Conservation (phyloP, 2,113 vertebrate species). For the Pleuronectes platessa region DNA sequence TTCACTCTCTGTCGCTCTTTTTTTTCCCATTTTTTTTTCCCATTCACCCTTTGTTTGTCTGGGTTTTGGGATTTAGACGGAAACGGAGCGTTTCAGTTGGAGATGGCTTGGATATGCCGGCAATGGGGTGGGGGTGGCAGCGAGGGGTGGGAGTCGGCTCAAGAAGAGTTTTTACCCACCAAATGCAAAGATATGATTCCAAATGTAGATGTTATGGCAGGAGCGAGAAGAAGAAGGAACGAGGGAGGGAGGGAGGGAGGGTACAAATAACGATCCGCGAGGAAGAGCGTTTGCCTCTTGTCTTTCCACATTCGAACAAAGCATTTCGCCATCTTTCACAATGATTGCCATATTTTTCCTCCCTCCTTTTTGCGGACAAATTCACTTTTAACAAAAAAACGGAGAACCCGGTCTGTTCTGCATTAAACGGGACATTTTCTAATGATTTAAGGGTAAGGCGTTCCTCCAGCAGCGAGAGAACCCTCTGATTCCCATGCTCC, state of each 20-base stretch:
- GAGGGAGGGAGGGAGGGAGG: not conserved
- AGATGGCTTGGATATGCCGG: constrained; percentile 65
- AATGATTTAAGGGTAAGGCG: constrained; percentile 87
- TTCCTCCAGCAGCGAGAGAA: constrained; percentile 8
- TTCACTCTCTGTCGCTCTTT: constrained; percentile 20
- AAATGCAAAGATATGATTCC: constrained; percentile 26
- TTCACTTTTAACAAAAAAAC: not conserved
- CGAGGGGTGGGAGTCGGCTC: constrained; percentile 2
- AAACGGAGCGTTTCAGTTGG: constrained; percentile 60
- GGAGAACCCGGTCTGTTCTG: constrained; percentile 3
- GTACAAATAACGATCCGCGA: not conserved
- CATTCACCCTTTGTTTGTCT: constrained; percentile 67
- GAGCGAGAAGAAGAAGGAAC: not conserved
- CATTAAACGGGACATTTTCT: constrained; percentile 72
- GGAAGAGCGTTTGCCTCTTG: not conserved
- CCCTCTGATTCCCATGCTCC: constrained; percentile 20
- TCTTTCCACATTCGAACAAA: not conserved
- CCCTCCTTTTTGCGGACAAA: not conserved
- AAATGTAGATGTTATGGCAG: constrained; percentile 26
- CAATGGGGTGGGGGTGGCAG: constrained; percentile 14
- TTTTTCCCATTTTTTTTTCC: constrained; percentile 14
- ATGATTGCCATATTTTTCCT: not conserved
- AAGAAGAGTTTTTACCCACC: constrained; percentile 22
- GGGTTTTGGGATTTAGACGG: constrained; percentile 63
- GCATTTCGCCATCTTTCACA: not conserved